Percentiles rank a stretch among this genome's conserved stretches.
phyloP scores from a whole-genome alignment of 2,888 invertebrate genomes.

The Sthenelais limicola region DNA sequence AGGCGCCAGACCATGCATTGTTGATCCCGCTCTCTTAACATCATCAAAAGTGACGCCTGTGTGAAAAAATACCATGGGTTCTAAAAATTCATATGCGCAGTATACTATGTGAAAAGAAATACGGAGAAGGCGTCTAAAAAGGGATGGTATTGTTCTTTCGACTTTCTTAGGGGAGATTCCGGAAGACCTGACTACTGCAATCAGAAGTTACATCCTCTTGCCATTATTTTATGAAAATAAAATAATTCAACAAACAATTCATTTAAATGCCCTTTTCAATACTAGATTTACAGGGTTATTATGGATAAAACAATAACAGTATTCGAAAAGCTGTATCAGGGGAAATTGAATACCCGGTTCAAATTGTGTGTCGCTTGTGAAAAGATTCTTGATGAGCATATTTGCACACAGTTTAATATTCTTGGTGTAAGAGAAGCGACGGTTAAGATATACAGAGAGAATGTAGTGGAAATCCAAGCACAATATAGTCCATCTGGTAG shows the following conservation, averaged over 20 bases:
- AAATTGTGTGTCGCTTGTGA: conserved; percentile 70
- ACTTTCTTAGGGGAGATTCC: too few species aligned
- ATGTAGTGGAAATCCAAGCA: conserved; percentile 69
- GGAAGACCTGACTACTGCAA: too few species aligned
- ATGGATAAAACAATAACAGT: too few species aligned
- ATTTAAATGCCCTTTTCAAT: too few species aligned
- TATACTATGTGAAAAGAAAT: too few species aligned
- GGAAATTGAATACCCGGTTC: conserved; percentile 64
- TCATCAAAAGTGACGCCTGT: conserved; percentile 67
- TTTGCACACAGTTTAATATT: conserved; percentile 70
- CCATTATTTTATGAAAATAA: too few species aligned
- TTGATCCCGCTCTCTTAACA: conserved; percentile 64
- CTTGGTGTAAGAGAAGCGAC: conserved; percentile 67
- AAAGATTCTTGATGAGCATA: conserved; percentile 70
- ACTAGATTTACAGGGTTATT: too few species aligned
- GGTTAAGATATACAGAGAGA: conserved; percentile 69
- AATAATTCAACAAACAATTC: too few species aligned
- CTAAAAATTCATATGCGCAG: too few species aligned
- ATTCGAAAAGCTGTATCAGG: background rate
- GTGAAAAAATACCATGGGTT: conserved; percentile 5
- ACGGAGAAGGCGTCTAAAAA: too few species aligned
- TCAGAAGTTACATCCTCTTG: too few species aligned
- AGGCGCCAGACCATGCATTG: conserved; percentile 62
- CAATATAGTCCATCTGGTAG: conserved; percentile 69
- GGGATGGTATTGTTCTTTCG: too few species aligned